Conservation (phyloP, 2,113 vertebrate species). For the Gnathonemus echidnorhynchus region DNA sequence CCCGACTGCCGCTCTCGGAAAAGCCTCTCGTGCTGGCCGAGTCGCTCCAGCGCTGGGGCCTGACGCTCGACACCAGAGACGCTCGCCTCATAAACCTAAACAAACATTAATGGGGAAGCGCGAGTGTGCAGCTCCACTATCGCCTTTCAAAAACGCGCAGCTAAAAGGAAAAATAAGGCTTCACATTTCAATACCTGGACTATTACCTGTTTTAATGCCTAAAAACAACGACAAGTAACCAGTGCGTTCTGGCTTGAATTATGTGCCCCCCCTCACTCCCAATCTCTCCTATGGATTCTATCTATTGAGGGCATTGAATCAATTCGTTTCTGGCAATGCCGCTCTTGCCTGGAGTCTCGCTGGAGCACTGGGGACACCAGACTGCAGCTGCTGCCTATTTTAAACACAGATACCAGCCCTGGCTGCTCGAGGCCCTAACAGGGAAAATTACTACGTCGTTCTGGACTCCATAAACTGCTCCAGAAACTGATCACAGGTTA, state of each 20-base stretch:
- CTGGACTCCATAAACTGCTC: not conserved
- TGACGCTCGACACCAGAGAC: not conserved
- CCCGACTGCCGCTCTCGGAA: constrained; percentile 3
- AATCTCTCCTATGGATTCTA: not conserved
- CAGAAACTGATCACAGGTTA: not conserved
- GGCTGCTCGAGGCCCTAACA: not conserved
- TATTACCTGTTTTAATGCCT: not conserved
- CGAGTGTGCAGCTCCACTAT: not conserved
- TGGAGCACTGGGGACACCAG: not conserved
- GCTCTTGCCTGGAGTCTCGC: not conserved
- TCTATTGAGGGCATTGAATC: not conserved
- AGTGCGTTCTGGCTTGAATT: not conserved
- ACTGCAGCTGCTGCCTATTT: not conserved
- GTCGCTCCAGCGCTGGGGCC: not conserved
- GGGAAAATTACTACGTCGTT: not conserved
- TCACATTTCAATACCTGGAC: not conserved
- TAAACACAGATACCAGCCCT: constrained; percentile 7
- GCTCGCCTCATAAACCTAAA: not conserved
- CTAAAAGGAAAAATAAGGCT: not conserved
- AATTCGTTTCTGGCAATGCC: not conserved
- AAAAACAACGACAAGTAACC: not conserved
- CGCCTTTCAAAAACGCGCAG: not conserved
- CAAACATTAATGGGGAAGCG: too few relatives aligned
- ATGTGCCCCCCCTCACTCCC: not conserved
- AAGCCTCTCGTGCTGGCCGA: not conserved